Base-by-base conservation (phyloP, 2,888 invertebrate species). In the Amiota minor region DNA sequence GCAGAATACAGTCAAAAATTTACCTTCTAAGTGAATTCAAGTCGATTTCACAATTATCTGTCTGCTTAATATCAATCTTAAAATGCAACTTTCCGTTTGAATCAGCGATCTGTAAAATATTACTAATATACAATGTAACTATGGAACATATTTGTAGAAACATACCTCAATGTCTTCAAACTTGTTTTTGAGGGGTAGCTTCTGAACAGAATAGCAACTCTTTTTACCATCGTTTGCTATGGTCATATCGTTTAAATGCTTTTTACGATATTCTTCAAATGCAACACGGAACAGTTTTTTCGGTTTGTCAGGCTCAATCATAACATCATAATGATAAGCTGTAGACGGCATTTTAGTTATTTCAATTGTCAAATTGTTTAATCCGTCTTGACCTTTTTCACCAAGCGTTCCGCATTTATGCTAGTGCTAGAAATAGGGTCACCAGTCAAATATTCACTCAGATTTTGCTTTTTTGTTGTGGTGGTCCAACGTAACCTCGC, bases 281-380 rank as follows among this genome's bases (percentile, higher is more conserved):
- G 92, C 92, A 0, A 76, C 70, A 0, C 93, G 89, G 71, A 93
- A 81, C 78, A 93, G 89, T 79, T 92, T 93, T 80, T 93, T 95
- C 0, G 95, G 95, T 61, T 89, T 92, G 16, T 95, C 94, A 0
- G 95, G 95, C 1, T 87, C 90, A 50, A 95, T 91, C 0, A 89
- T 91, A 0, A 97, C 94, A 82, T 98, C 98, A 88, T 98, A 98
- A 84, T 98, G 98, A 84, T 91, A 89, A 86, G 92, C 91, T 0
- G 78, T 80, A 9, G 86, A 77, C 8, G 91, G 89, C 61, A 92
- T 90, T 74, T 91, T 89, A 1, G 79, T 73, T 70, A 94, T 90
- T 9, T 86, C 83, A 77, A 95, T 89, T 20, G 90, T 88, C 69
- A 95, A 88, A 88, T 95, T 94, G 83, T 96, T 96, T 0, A 93